Percentiles rank a stretch among this genome's conserved stretches.
These are phyloP conservation scores for Diorhabda carinulata DNA, from an alignment of 1,140 invertebrate species.

Conservation along the genomic window DNA sequence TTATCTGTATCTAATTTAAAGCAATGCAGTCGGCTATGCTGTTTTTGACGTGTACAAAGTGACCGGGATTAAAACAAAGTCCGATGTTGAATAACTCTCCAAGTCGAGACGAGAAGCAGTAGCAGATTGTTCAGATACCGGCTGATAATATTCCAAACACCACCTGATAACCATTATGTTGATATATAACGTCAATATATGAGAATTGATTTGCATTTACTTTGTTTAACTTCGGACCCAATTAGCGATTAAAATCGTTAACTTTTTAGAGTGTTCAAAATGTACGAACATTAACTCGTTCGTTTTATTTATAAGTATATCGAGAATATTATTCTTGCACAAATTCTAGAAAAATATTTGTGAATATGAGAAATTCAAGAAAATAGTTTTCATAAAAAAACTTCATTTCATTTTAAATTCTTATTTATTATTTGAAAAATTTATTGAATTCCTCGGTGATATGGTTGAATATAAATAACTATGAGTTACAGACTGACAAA, in stretches of 20 bases:
- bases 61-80: conserved; percentile 16
- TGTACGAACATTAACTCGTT: too few species aligned
- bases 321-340: too few species aligned
- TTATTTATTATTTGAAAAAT: too few species aligned
- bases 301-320: too few species aligned
- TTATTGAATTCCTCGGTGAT: too few species aligned
- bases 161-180: conserved; percentile 8
- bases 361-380: too few species aligned
- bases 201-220: conserved; percentile 14
- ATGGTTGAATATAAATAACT: too few species aligned
- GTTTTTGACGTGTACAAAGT: conserved; percentile 26
- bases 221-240: conserved; percentile 7
- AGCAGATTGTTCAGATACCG: conserved; percentile 23
- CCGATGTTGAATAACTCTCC: conserved; percentile 14
- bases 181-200: conserved; percentile 12
- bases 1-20: conserved; percentile 26
- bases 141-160: conserved; percentile 21
- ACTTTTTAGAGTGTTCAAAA: too few species aligned
- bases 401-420: too few species aligned
- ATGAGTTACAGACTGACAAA: too few species aligned
- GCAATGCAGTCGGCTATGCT: conserved; percentile 23
- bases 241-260: conserved; percentile 8
- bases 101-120: conserved; percentile 20
- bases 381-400: too few species aligned
- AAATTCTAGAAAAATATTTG: too few species aligned